These are phyloP conservation scores for Zonitis immaculata DNA, from an alignment of 2,888 invertebrate genomes.

Conservation along the genomic window DNA sequence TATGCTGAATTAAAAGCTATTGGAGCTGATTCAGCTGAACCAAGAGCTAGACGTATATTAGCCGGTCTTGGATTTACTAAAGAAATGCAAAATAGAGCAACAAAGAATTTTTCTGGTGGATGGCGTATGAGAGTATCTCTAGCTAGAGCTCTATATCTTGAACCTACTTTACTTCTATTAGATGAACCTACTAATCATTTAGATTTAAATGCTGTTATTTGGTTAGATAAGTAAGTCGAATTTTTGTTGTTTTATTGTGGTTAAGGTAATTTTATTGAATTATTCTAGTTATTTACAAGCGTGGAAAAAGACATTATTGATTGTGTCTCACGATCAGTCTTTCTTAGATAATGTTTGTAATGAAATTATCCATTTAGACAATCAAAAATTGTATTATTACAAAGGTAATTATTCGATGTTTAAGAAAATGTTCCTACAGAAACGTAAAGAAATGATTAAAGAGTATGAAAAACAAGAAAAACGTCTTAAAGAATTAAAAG, in stretches of 20 bases:
- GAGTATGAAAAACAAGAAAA: constrained; percentile 99
- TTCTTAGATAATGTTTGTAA: constrained; percentile 99
- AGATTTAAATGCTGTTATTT: constrained; percentile 98
- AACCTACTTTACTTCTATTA: constrained; percentile 92
- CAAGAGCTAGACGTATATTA: constrained; percentile 89
- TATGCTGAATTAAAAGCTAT: constrained; percentile 94
- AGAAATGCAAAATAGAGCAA: constrained; percentile 85
- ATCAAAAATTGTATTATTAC: constrained; percentile 91
- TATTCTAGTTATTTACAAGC: constrained; percentile 86
- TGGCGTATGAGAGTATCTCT: constrained; percentile 99
- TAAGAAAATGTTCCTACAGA: constrained; percentile 97
- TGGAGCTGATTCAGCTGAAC: constrained; percentile 97
- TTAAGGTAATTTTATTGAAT: no score
- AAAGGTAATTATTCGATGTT: constrained; percentile 98
- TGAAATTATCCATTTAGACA: constrained; percentile 96
- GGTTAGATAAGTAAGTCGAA: constrained; percentile 88
- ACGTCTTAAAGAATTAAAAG: constrained; percentile 88
- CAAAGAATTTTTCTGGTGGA: constrained; percentile 87
- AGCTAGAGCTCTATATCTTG: constrained; percentile 92
- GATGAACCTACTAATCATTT: constrained; percentile 99
- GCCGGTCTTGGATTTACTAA: constrained; percentile 94
- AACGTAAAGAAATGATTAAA: constrained; percentile 90
- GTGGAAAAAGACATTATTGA: constrained; percentile 97
- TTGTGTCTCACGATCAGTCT: constrained; percentile 99
- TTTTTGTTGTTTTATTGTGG: neutral